phyloP scores from a whole-genome alignment of 2,797 vertebrate species.

The Typhlichthys subterraneus region DNA sequence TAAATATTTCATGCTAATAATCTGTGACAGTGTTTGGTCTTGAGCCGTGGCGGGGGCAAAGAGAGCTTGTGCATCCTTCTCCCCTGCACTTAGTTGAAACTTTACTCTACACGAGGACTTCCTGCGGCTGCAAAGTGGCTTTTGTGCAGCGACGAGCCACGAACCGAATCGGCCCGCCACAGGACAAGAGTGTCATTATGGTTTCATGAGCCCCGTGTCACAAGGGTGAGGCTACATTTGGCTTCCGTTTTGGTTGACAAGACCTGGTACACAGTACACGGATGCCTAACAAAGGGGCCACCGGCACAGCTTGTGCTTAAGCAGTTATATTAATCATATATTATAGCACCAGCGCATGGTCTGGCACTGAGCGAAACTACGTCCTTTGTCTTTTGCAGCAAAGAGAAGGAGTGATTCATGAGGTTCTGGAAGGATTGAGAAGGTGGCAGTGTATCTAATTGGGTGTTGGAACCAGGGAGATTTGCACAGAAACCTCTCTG shows the following conservation, averaged over 20 bases:
- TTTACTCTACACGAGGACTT: neutral
- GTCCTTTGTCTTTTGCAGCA: neutral
- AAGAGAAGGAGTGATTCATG: neutral
- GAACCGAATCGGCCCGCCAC: neutral
- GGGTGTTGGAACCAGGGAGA: neutral
- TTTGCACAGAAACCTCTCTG: neutral
- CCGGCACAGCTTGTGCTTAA: neutral
- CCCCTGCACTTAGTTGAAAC: neutral
- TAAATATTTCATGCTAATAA: constrained; percentile 2
- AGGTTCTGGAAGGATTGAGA: neutral
- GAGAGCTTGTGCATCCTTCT: neutral
- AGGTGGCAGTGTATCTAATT: neutral
- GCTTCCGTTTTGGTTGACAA: no score
- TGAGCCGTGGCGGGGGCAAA: neutral
- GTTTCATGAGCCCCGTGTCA: neutral
- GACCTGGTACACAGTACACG: neutral
- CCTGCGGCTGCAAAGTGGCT: neutral
- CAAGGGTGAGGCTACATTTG: no score
- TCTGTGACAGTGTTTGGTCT: neutral
- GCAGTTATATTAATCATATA: no score
- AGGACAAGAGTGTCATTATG: neutral
- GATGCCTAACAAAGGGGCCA: neutral
- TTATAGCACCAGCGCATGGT: neutral
- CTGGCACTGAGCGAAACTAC: neutral
- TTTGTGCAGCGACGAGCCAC: neutral